Conservation (phyloP, 2,797 vertebrate genomes). For the Chelon auratus region DNA sequence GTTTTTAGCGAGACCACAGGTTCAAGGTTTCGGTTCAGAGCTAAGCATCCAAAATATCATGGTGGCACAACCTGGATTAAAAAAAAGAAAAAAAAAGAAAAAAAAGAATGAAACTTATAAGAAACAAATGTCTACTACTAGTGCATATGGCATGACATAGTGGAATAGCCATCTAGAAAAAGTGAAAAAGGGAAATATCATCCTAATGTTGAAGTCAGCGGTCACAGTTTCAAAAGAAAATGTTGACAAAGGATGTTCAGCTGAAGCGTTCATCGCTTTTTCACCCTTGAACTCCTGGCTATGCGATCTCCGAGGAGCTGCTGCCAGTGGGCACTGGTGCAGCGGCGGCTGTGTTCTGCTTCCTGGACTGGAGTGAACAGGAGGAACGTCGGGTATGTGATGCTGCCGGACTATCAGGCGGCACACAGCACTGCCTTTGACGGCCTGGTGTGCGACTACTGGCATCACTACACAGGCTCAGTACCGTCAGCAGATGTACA, state of each 20-base stretch:
- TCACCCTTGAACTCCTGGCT: constrained; percentile 63
- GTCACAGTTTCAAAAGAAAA: constrained; percentile 24
- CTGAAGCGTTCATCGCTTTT: constrained; percentile 33
- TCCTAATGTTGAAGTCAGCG: constrained; percentile 17
- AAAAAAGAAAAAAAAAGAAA: constrained; percentile 31
- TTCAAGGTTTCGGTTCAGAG: constrained; percentile 30
- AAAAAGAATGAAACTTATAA: constrained; percentile 16
- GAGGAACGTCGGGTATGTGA: constrained; percentile 48
- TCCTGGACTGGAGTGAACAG: constrained; percentile 60
- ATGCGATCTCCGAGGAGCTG: constrained; percentile 54
- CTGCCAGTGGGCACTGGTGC: constrained; percentile 62
- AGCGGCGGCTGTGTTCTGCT: constrained; percentile 52
- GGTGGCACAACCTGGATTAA: constrained; percentile 19
- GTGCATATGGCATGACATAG: background rate
- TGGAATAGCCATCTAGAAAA: constrained; percentile 14
- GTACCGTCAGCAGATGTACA: constrained; percentile 71
- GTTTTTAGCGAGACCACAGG: constrained; percentile 27
- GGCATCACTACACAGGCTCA: constrained; percentile 81
- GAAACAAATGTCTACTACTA: constrained; percentile 15
- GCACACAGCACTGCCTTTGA: constrained; percentile 74
- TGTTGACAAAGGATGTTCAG: constrained; percentile 28
- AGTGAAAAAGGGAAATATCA: constrained; percentile 18
- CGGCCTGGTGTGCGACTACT: constrained; percentile 76
- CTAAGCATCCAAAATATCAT: constrained; percentile 32
- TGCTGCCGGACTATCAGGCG: constrained; percentile 76